Evolutionary conservation across 2,888 invertebrate species (phyloP), one percentile per base, ranked within the genome.

Genomic region (Diaperis boleti): DNA sequence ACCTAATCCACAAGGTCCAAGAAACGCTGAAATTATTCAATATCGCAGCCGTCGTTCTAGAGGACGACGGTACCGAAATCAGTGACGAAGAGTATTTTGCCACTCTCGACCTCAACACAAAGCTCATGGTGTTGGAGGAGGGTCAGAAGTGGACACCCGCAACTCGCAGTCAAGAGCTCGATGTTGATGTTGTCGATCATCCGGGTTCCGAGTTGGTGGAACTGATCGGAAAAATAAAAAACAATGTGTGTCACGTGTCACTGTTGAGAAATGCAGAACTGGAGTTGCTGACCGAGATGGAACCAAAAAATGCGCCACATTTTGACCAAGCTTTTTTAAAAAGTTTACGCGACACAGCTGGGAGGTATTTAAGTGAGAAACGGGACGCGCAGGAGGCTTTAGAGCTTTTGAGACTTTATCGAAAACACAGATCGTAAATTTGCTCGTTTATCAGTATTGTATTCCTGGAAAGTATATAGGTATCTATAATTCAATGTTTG

Each of bases 71-170:
- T 22, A 96, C 96, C 0, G 96, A 96, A 84, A 92, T 96, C 45
- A 96, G 96, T 74, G 96, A 96, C 77, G 96, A 96, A 79, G 95
- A 95, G 79, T 96, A 96, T 82, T 96, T 96, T 81, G 91, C 90
- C 44, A 95, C 95, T 1, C 83, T 96, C 67, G 95, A 95, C 73
- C 90, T 90, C 67, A 94, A 96, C 76, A 94, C 95, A 11, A 89
- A 89, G 74, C 85, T 94, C 65, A 94, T 95, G 90, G 87, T 94
- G 47, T 85, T 94, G 49, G 87, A 88, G 68, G 87, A 87, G 63
- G 70, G 66, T n/a, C 90, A 94, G 79, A 91, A 89, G 77, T 94
- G 94, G 94, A 82, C 85, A 59, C 87, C 86, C 1, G 83, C 85
- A 69, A 84, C 85, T 80, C 87, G 87, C 1, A 85, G 85, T 64